phyloP scores from a whole-genome alignment of 2,888 invertebrate genomes.

The Lottia gigantea region DNA sequence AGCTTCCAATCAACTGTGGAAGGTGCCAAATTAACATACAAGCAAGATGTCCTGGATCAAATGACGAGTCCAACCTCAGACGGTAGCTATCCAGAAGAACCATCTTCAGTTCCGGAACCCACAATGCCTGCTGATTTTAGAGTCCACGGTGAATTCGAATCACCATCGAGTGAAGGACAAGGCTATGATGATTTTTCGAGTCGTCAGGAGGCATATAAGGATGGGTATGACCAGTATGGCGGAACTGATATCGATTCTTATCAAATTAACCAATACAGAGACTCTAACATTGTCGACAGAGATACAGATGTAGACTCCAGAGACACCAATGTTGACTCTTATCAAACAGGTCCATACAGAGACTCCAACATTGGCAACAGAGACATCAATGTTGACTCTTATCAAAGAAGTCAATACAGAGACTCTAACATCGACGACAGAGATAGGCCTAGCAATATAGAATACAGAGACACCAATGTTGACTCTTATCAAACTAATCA shows the following conservation, averaged over 20 bases:
- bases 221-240: neutral
- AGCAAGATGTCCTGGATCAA: slow-evolving; percentile 20
- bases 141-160: slow-evolving; percentile 4
- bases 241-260: neutral
- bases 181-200: slow-evolving; percentile 8
- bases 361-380: neutral
- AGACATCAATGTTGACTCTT: too few relatives aligned
- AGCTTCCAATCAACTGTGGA: neutral
- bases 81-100: slow-evolving; percentile 37
- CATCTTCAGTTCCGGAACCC: slow-evolving; percentile 42
- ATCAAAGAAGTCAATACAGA: neutral
- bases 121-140: slow-evolving; percentile 34
- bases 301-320: neutral
- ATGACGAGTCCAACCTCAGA: slow-evolving; percentile 35
- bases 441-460: too few relatives aligned
- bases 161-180: neutral
- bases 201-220: neutral
- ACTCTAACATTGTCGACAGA: neutral
- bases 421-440: slow-evolving; percentile 1
- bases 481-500: slow-evolving; percentile 7
- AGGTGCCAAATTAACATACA: slow-evolving; percentile 9
- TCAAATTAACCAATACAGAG: neutral
- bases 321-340: neutral
- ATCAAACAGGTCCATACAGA: neutral
- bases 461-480: slow-evolving; percentile 12